Conservation (phyloP, 2,113 vertebrate species). For the Hippocampus abdominalis region DNA sequence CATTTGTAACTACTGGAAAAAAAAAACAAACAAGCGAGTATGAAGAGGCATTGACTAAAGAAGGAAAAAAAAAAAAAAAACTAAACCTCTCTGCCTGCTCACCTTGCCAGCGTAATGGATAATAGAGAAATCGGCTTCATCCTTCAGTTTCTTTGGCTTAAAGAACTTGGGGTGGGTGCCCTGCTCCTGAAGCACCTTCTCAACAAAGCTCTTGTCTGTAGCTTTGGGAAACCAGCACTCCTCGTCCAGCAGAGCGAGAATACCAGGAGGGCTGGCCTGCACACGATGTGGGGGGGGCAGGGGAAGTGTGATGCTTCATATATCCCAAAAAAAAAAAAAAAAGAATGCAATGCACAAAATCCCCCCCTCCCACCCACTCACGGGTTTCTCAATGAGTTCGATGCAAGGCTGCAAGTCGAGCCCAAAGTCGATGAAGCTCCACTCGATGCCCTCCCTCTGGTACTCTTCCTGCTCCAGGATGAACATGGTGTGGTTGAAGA, state of each 20-base stretch:
- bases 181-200: constrained; percentile 95
- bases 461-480: constrained; percentile 98
- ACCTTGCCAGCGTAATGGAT: constrained; percentile 99
- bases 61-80: neutral
- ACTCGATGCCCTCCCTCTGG: constrained; percentile 96
- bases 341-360: neutral
- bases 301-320: neutral
- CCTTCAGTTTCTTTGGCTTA: constrained; percentile 97
- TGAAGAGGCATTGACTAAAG: neutral
- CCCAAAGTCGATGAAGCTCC: constrained; percentile 99
- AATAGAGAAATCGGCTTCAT: constrained; percentile 95
- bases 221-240: constrained; percentile 99
- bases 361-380: constrained; percentile 59
- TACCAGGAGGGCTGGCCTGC: constrained; percentile 92
- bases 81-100: constrained; percentile 9
- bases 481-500: constrained; percentile 99
- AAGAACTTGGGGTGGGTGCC: constrained; percentile 93
- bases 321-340: neutral
- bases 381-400: constrained; percentile 91
- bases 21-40: neutral
- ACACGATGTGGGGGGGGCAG: neutral
- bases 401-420: constrained; percentile 97
- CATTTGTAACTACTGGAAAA: neutral
- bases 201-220: constrained; percentile 97
- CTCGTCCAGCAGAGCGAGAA: constrained; percentile 92